Percentiles rank a stretch among this genome's conserved stretches.
phyloP scores from a whole-genome alignment of 1,140 invertebrate genomes.

The Eufriesea mexicana region DNA sequence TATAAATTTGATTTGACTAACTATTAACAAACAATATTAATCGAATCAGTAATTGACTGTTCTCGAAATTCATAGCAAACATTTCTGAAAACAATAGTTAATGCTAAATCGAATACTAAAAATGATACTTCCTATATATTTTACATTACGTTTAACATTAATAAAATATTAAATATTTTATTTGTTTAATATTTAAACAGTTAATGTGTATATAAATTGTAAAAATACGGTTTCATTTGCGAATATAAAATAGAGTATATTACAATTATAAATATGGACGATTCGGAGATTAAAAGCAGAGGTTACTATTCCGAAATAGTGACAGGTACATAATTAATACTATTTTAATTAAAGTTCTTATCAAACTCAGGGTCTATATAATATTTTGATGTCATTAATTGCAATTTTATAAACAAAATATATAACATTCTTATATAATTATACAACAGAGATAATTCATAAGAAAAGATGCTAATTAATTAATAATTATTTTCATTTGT shows the following conservation, averaged over 20 bases:
- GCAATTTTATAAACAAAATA: neutral
- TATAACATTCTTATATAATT: too few relatives aligned
- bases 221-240: neutral
- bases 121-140: neutral
- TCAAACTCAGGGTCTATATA: neutral
- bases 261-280: neutral
- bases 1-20: neutral
- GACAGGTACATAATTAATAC: conserved; percentile 39
- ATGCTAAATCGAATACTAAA: too few relatives aligned
- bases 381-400: neutral
- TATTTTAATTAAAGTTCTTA: neutral
- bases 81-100: neutral
- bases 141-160: neutral
- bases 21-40: neutral
- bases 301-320: conserved; percentile 70
- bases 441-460: too few relatives aligned
- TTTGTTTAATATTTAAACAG: neutral
- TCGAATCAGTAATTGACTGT: neutral
- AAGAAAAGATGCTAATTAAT: too few relatives aligned
- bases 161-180: neutral
- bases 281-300: conserved; percentile 3
- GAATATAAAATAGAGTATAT: neutral
- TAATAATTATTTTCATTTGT: too few relatives aligned
- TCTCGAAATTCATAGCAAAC: neutral
- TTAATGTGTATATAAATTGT: neutral